A percentile compares a stretch with the other conserved stretches of the same genome.
These are phyloP conservation scores for Sthenelais limicola DNA, from an alignment of 2,888 invertebrate species.

Conservation along the genomic window DNA sequence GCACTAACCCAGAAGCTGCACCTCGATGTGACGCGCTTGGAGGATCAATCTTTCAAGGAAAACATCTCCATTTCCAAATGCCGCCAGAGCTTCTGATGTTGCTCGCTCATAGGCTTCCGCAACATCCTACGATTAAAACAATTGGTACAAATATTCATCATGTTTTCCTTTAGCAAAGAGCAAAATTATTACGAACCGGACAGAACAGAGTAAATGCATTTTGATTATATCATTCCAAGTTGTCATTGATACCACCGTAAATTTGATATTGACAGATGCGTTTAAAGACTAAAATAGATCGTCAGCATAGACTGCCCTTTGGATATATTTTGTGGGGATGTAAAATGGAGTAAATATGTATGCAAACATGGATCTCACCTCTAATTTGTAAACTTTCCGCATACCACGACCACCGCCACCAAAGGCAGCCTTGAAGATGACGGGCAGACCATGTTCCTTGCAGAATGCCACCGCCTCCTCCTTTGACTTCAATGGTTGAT, in stretches of 20 bases:
- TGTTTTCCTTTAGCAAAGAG: no score
- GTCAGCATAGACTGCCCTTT: no score
- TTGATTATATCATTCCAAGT: no score
- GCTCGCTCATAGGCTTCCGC: slow-evolving; percentile 92
- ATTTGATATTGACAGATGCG: no score
- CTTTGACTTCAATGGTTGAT: slow-evolving; percentile 88
- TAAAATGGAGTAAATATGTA: no score
- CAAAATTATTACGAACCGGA: no score
- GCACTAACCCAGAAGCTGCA: slow-evolving; percentile 89
- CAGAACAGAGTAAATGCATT: no score
- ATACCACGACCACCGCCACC: slow-evolving; percentile 98
- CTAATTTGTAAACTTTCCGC: slow-evolving; percentile 74
- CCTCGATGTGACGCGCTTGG: slow-evolving; percentile 97
- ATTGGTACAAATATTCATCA: no score
- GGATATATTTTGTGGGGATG: no score
- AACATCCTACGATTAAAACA: slow-evolving; percentile 83
- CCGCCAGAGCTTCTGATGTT: slow-evolving; percentile 93
- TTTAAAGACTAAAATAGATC: no score
- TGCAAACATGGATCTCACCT: slow-evolving; percentile 58
- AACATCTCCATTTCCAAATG: slow-evolving; percentile 98
- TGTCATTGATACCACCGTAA: no score
- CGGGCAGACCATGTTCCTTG: slow-evolving; percentile 89
- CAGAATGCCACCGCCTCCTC: slow-evolving; percentile 92
- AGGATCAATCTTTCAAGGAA: slow-evolving; percentile 99
- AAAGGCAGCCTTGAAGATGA: slow-evolving; percentile 98